Conservation (phyloP, 2,888 invertebrate species). For the Ichneumon xanthorius region DNA sequence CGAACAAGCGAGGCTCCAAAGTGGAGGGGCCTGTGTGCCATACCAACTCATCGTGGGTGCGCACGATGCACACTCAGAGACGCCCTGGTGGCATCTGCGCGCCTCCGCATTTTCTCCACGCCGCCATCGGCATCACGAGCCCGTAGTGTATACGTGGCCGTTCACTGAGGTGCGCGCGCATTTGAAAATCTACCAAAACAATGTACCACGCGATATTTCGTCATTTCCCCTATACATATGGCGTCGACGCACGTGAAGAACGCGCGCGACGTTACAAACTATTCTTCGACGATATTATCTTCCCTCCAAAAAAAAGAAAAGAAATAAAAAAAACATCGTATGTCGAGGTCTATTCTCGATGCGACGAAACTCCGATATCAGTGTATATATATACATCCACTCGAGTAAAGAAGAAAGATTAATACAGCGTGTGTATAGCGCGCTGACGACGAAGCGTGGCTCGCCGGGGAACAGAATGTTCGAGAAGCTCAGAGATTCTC, state of each 20-base stretch:
- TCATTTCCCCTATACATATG: conserved; percentile 60
- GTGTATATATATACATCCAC: neutral
- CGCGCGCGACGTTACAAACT: neutral
- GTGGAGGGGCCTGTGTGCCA: neutral
- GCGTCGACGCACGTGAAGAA: conserved; percentile 4
- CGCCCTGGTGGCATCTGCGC: conserved; percentile 51
- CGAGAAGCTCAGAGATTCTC: conserved; percentile 59
- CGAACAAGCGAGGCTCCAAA: neutral
- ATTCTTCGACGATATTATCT: neutral
- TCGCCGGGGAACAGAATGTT: conserved; percentile 18
- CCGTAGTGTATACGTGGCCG: conserved; percentile 68
- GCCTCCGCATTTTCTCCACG: conserved; percentile 2
- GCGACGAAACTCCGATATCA: neutral
- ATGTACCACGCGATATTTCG: conserved; percentile 68
- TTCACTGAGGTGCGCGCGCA: conserved; percentile 68
- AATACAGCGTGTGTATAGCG: conserved; percentile 1
- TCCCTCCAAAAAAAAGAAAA: neutral
- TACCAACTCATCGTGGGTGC: neutral
- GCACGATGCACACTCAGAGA: conserved; percentile 27
- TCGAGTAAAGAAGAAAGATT: conserved; percentile 10
- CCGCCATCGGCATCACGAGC: conserved; percentile 16
- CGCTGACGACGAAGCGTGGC: neutral
- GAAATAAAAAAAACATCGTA: neutral
- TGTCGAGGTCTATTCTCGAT: neutral
- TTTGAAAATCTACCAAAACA: conserved; percentile 59